A percentile compares a stretch with the other conserved stretches of the same genome.
Conservation (phyloP, 2,113 vertebrate genomes). For the Hippoglossus stenolepis region DNA sequence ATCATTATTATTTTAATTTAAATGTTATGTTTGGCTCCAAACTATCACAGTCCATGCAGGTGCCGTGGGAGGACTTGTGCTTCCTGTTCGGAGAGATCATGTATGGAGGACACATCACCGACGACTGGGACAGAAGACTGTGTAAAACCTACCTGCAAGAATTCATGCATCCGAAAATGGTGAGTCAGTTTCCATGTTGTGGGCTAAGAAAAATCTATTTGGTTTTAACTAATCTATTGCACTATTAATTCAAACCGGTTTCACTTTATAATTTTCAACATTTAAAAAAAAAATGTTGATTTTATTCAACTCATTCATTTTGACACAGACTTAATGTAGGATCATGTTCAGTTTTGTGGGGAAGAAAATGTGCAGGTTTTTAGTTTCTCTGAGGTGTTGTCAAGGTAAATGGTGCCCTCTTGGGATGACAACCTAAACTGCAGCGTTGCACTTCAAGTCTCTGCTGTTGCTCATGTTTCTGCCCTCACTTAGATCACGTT, state of each 20-base stretch:
- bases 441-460: conserved; percentile 11
- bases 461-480: not conserved
- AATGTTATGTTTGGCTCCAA: not conserved
- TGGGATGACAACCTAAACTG: conserved; percentile 63
- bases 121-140: conserved; percentile 84
- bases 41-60: conserved; percentile 69
- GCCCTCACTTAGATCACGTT: not conserved
- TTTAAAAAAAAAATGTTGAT: not conserved
- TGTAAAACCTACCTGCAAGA: conserved; percentile 84
- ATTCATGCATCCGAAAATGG: conserved; percentile 85
- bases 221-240: not conserved
- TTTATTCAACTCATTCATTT: not conserved
- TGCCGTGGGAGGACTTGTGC: conserved; percentile 85
- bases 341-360: not conserved
- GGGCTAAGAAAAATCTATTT: not conserved
- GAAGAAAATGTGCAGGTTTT: not conserved
- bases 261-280: not conserved
- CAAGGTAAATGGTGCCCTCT: conserved; percentile 70
- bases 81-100: conserved; percentile 88
- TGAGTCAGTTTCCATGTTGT: conserved; percentile 58
- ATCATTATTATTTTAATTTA: not conserved
- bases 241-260: not conserved
- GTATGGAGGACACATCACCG: conserved; percentile 86
- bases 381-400: conserved; percentile 4
- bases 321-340: not conserved